A percentile compares a stretch with the other conserved stretches of the same genome.
Evolutionary conservation across 2,797 vertebrate species (phyloP).

Genomic region (Champsocephalus esox): DNA sequence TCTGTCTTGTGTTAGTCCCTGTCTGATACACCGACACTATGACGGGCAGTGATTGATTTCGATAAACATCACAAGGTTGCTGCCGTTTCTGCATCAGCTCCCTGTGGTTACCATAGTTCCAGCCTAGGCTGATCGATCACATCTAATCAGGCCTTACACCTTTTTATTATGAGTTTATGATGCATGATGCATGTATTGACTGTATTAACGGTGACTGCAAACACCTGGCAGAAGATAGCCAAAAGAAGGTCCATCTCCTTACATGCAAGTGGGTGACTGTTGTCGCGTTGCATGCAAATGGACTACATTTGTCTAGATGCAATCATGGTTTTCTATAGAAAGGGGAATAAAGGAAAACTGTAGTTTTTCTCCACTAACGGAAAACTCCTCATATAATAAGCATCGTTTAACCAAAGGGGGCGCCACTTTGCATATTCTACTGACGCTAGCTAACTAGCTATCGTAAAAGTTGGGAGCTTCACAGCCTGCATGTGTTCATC

Average conservation of each 20-base stretch:
- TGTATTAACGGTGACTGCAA: neutral
- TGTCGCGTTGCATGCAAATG: neutral
- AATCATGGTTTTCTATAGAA: neutral
- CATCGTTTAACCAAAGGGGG: constrained; percentile 54
- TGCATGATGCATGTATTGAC: neutral
- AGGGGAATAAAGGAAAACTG: neutral
- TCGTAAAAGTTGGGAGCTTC: constrained; percentile 50
- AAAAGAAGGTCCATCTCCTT: neutral
- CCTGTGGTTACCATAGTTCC: neutral
- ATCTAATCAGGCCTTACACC: constrained; percentile 1
- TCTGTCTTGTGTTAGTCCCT: neutral
- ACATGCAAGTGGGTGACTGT: too few species aligned
- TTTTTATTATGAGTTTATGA: neutral
- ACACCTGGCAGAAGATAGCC: neutral
- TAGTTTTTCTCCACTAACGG: constrained; percentile 5
- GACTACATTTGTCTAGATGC: neutral
- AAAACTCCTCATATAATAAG: neutral
- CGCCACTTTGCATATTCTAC: constrained; percentile 47
- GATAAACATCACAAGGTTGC: constrained; percentile 24
- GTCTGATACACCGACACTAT: neutral
- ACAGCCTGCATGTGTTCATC: neutral
- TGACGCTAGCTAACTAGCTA: constrained; percentile 30
- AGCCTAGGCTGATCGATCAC: constrained; percentile 12
- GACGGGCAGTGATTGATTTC: constrained; percentile 35
- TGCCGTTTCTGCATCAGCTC: constrained; percentile 40